Base-by-base conservation (phyloP, 1,140 invertebrate genomes). In the Drosophila carrolli region DNA sequence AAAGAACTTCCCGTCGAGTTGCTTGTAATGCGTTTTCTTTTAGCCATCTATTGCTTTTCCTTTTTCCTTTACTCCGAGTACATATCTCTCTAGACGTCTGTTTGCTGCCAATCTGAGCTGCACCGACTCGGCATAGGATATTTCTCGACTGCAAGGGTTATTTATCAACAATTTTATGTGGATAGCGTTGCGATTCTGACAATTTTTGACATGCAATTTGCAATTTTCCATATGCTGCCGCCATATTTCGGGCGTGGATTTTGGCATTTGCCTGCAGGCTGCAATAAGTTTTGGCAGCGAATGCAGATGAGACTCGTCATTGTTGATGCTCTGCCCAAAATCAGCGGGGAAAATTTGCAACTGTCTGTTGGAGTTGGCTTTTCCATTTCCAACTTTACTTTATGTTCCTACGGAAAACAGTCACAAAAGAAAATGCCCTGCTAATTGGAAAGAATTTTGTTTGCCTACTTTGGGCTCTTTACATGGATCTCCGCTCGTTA, bases 21-120 rank as follows among this genome's bases (percentile, higher is more conserved):
- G 63, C 57, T 60, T 70, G 67, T 84, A 84, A 84, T 84, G 81
- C 81, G 43, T 80, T 84, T 84, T 82, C 68, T 65, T 82, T 67
- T 77, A 63, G 59, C 60, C 50, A 9, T 53, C 46, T 41, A 1
- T 46, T 10, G 23, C 48, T 51, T 47, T 50, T 43, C 13, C 14
- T 6, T 41, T 32, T 62, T 53, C 29, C 44, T 44, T 47, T 61
- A n/a, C 44, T 13, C 8, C n/a, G 4, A 13, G 13, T 62, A 43
- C 6, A 29, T 43, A 59, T 62, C 43, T 73, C 19, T 57, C 14
- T 47, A 59, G 67, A 68, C 62, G 81, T 85, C 81, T 85, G 82
- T 78, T 86, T 66, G 82, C 81, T 85, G 81, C 81, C 81, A 85
- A 85, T 85, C 78, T 71, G 82, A 71, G 76, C 80, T 66, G 37